Evolutionary conservation across 2,113 vertebrate species (phyloP).

Genomic region (Okapia johnstoni): DNA sequence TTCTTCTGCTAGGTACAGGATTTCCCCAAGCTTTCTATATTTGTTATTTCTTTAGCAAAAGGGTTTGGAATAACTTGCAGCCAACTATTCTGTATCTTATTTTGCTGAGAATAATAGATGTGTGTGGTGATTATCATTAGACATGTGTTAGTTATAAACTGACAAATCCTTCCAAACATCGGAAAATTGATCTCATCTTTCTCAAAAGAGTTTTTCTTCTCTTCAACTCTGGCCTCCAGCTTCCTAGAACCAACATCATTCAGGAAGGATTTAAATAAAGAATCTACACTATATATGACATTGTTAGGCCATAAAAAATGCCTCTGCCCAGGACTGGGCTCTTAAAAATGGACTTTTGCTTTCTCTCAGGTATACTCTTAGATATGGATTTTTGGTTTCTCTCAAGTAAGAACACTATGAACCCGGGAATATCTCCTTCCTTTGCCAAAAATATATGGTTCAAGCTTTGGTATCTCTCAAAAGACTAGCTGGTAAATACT

Average conservation of each 20-base stretch:
- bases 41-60: slow-evolving; percentile 55
- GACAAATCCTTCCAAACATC: slow-evolving; percentile 65
- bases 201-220: slow-evolving; percentile 67
- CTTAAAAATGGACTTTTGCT: slow-evolving; percentile 34
- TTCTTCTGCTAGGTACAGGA: background rate
- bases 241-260: slow-evolving; percentile 58
- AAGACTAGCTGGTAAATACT: background rate
- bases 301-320: slow-evolving; percentile 54
- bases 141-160: slow-evolving; percentile 55
- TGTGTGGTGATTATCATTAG: slow-evolving; percentile 47
- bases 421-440: slow-evolving; percentile 25
- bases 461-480: background rate
- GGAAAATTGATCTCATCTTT: slow-evolving; percentile 62
- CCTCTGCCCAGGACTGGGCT: slow-evolving; percentile 26
- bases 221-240: slow-evolving; percentile 67
- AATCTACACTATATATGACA: slow-evolving; percentile 54
- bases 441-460: slow-evolving; percentile 1
- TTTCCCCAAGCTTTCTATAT: background rate
- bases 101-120: slow-evolving; percentile 58
- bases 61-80: slow-evolving; percentile 8
- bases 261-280: slow-evolving; percentile 65
- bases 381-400: slow-evolving; percentile 54
- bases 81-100: slow-evolving; percentile 35
- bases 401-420: slow-evolving; percentile 58
- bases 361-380: slow-evolving; percentile 57